Base-by-base conservation (phyloP, 2,797 vertebrate species). In the Rhincodon typus region DNA sequence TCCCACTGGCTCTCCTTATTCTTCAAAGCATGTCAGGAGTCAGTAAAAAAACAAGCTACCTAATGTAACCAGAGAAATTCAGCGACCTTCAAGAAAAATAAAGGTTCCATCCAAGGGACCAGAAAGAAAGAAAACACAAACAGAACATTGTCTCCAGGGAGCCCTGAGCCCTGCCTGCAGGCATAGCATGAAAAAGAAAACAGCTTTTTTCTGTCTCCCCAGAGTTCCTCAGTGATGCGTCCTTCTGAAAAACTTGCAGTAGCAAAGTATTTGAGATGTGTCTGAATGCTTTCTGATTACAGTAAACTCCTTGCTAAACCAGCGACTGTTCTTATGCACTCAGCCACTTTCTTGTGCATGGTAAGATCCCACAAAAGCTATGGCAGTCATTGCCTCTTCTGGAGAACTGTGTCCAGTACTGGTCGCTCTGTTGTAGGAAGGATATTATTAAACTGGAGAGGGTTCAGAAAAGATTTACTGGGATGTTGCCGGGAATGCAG, bases 1-100 rank as follows among this genome's bases (percentile, higher is more conserved):
- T 94, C 94, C 94, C 42, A 74, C 74, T 30, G 13, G 70, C 94
- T 94, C n/a, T 53, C 69, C 19, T 30, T 77, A 72, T 74, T 94
- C 69, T 34, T 46, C 50, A 72, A 77, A 94, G 46, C 69, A 17
- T 94, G 94, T 53, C 10, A 7, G 38, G 94, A 94, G 53, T 53
- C 42, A 69, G 50, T 53, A 27, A 38, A 57, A 72, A 57, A 72
- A 72, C 27, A 94, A 72, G 46, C 42, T 66, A 34, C 46, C 70
- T 19, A 15, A 1, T 8, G 94, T 94, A 94, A 77, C 42, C 94
- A 94, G 72, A 77, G 94, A 94, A 72, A 70, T 94, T 6, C 69
- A 94, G 38, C 70, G 25, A 94, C 42, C 69, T 94, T 94, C 30
- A 15, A 42, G 17, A 94, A 77, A 74, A 74, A 50, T 50, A 53